These are phyloP conservation scores for Trachythela sp. DNA, from an alignment of 64 coral and sea anemone genomes.

Conservation along the genomic window DNA sequence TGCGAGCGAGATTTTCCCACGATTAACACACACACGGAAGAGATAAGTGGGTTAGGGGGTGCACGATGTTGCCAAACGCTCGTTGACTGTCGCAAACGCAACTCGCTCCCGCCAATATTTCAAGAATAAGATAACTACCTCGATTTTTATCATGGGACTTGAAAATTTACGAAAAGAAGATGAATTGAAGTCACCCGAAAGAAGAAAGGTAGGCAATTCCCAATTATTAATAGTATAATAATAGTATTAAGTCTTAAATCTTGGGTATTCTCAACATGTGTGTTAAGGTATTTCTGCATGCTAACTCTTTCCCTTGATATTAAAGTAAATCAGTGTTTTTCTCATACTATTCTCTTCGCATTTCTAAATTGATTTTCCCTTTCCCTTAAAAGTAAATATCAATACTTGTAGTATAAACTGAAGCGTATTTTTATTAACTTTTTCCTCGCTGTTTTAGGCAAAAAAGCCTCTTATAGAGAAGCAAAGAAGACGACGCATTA, in stretches of 20 bases:
- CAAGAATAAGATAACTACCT: not conserved
- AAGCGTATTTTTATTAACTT: too few species aligned
- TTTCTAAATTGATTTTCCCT: too few species aligned
- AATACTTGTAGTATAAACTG: too few species aligned
- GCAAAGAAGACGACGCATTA: conserved; percentile 6
- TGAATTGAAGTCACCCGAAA: not conserved
- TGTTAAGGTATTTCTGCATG: too few species aligned
- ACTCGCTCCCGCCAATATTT: not conserved
- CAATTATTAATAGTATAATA: not conserved
- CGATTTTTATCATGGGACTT: not conserved
- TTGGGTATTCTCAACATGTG: not conserved
- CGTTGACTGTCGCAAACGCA: not conserved
- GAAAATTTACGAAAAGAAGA: conserved; percentile 21
- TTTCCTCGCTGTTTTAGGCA: not conserved
- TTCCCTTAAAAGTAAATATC: too few species aligned
- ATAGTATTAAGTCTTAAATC: too few species aligned
- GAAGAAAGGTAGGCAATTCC: not conserved
- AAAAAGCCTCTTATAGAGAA: conserved; percentile 16
- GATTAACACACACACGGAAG: not conserved
- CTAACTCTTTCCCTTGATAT: too few species aligned
- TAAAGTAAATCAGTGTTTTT: too few species aligned
- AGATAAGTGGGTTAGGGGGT: not conserved
- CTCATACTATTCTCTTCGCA: too few species aligned
- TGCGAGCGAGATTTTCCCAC: conserved; percentile 18
- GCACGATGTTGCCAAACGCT: not conserved